These are phyloP conservation scores for Gymnarchus niloticus DNA, from an alignment of 2,113 vertebrate species.

Conservation along the genomic window DNA sequence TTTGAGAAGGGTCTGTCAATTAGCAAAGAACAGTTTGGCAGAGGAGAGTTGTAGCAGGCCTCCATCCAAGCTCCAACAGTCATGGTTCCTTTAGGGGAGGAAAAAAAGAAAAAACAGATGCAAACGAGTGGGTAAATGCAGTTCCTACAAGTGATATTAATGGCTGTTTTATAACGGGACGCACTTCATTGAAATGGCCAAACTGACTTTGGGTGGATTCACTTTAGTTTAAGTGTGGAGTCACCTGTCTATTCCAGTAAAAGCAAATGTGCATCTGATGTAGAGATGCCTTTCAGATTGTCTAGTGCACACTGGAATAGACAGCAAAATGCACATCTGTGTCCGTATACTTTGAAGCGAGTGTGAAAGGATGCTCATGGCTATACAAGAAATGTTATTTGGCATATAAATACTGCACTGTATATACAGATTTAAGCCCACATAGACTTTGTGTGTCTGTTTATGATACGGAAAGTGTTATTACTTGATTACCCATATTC, in stretches of 20 bases:
- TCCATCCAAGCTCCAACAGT: not conserved
- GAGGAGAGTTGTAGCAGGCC: slow-evolving; percentile 5
- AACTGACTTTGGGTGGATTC: not conserved
- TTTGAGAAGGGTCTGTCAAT: slow-evolving; percentile 19
- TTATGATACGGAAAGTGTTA: not conserved
- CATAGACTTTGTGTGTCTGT: not conserved
- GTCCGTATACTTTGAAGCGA: not conserved
- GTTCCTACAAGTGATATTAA: slow-evolving; percentile 1
- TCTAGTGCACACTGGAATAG: not conserved
- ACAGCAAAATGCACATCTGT: not conserved
- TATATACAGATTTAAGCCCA: too few species aligned
- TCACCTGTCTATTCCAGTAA: not conserved
- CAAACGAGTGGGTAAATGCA: not conserved
- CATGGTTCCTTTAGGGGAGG: not conserved
- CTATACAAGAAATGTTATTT: not conserved
- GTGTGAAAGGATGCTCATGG: not conserved
- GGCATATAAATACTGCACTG: not conserved
- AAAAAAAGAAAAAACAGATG: not conserved
- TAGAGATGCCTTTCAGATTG: not conserved
- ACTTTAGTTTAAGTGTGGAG: not conserved
- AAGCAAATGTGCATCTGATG: not conserved
- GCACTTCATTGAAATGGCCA: not conserved
- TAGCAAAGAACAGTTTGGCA: slow-evolving; percentile 10
- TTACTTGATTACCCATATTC: not conserved
- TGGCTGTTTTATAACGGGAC: not conserved